Evolutionary conservation across 2,113 vertebrate species (phyloP), one percentile per base, ranked within the genome.

Genomic region (Thermophis baileyi): DNA sequence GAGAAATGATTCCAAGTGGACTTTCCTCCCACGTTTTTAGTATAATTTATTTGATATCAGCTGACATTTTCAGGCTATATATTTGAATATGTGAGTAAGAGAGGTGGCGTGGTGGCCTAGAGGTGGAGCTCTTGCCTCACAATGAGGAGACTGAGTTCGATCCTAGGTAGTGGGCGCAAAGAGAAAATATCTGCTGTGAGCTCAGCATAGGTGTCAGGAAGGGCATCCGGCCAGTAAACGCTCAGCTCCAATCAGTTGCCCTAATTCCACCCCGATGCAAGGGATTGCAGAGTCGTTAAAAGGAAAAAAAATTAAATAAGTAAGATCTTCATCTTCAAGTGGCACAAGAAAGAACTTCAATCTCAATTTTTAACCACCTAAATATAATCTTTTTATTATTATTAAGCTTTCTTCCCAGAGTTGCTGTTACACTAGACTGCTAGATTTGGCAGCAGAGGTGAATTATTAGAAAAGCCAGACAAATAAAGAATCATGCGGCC

Each of bases 161-260:
- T n/a, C 30, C 30, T 69, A 69, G 63, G 12, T 69, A 14, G 30
- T 6, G 30, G 11, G 60, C 12, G 0, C 30, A n/a, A 16, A 69
- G 60, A 69, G 30, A 69, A 69, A 69, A 69, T 69, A 69, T 6
- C 30, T 69, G 30, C 30, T 69, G 63, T 69, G 63, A 69, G 12
- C 12, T n/a, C 30, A 0, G 1, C 5, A 1, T 69, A n/a, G 63
- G 63, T 0, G 0, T 69, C 30, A 69, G 4, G 63, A 16, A 69
- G 30, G 63, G 63, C 63, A 69, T n/a, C 11, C 1, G 1, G 60
- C 11, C 27, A 63, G 60, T 30, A 63, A 63, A 63, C 1, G 0
- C 11, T 63, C 27, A 30, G 60, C 60, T 63, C 60, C 60, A 63
- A 14, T 63, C 11, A 63, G 27, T 63, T n/a, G 27, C 27, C 25